Base-by-base conservation (phyloP, 2,797 vertebrate genomes). In the Fundulus diaphanus region DNA sequence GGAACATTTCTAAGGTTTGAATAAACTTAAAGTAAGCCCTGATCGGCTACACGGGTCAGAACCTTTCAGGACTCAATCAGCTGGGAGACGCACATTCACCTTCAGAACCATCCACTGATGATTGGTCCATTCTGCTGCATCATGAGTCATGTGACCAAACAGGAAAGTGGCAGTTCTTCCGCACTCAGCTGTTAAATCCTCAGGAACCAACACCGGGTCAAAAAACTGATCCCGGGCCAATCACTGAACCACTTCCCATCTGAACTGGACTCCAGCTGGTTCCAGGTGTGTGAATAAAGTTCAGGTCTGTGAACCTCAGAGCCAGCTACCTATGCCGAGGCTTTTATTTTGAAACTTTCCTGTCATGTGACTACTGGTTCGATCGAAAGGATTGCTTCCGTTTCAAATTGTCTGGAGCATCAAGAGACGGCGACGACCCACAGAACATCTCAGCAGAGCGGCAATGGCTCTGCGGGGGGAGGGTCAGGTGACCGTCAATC, bases 401-500 rank as follows among this genome's bases (percentile, higher is more conserved):
- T 11, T 31, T 27, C 5, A 57, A 29, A 27, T 11, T 29, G 54
- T 49, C 48, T 18, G 16, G 68, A 12, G 33, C 16, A 18, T 46
- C 52, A 31, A 29, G 35, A 51, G 46, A 52, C 24, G 6, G 6
- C 56, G 7, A 18, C 16, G n/a, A n/a, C n/a, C n/a, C n/a, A n/a
- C n/a, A n/a, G n/a, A n/a, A 22, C 15, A 31, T 59, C 15, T 20
- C 48, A 20, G 15, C 16, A 20, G 48, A 5, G 5, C 18, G 15
- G 48, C 20, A 16, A 49, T 4, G 48, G 48, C 18, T 0, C 18
- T 0, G 11, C 13, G 44, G 12, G 11, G 29, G 42, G 24, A 0
- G 44, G 13, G 56, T 71, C 63, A 54, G 27, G 57, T 57, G 63
- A 72, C 31, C 56, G 44, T 81, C 96, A 98, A 92, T 97, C 96